Evolutionary conservation across 2,113 vertebrate genomes (phyloP).

Genomic region (Erpornis zantholeuca): DNA sequence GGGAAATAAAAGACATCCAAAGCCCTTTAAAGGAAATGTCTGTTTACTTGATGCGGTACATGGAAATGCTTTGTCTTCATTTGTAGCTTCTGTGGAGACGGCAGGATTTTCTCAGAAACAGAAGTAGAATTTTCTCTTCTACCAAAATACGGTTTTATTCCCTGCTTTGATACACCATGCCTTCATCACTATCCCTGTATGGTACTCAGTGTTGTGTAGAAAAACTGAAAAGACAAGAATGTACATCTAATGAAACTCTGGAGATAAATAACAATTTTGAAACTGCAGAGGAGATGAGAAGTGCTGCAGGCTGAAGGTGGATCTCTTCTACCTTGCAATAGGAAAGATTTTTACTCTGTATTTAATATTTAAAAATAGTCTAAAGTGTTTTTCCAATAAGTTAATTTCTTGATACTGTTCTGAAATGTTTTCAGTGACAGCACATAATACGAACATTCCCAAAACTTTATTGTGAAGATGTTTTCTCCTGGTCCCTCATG

Average conservation of each 20-base stretch:
- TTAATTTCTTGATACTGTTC: neutral
- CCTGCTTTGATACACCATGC: fast-evolving
- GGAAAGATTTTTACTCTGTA: neutral
- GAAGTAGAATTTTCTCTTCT: neutral
- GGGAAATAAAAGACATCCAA: neutral
- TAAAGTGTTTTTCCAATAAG: fast-evolving
- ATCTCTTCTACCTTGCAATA: neutral
- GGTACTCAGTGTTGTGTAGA: neutral
- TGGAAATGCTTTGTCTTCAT: neutral
- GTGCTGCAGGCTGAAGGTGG: neutral
- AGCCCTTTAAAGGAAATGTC: neutral
- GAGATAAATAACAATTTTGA: neutral
- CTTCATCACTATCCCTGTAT: fast-evolving
- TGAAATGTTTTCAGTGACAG: neutral
- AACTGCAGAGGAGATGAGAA: neutral
- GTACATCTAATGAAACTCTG: neutral
- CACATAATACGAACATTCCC: neutral
- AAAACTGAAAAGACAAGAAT: neutral
- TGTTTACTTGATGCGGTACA: neutral
- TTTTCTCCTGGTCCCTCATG: neutral
- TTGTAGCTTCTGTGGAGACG: neutral
- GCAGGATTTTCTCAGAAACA: neutral
- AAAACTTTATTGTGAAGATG: neutral
- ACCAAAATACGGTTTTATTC: neutral
- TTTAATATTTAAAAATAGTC: neutral